phyloP scores from a whole-genome alignment of 1,140 invertebrate genomes.

The Drosophila willistoni region DNA sequence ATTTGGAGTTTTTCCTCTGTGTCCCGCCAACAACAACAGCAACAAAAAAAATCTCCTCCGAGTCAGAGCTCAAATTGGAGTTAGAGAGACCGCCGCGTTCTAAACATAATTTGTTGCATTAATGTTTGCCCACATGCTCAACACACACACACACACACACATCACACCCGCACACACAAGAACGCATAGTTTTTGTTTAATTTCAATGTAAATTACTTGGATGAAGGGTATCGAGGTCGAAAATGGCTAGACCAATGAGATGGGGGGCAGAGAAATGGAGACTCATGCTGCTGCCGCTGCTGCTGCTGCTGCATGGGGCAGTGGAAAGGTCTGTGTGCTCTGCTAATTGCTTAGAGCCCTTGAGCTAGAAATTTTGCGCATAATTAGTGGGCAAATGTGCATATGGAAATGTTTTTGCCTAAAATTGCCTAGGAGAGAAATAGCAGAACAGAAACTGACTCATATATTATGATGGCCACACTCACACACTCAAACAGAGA shows the following conservation, averaged over 20 bases:
- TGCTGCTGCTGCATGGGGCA: background rate
- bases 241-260: background rate
- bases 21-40: background rate
- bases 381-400: conserved; percentile 78
- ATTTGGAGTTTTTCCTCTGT: conserved; percentile 70
- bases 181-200: conserved; percentile 74
- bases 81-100: conserved; percentile 45
- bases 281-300: too few relatives aligned
- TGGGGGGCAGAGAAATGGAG: conserved; percentile 1
- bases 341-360: conserved; percentile 78
- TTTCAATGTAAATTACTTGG: conserved; percentile 79
- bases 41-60: background rate
- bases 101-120: conserved; percentile 82
- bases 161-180: conserved; percentile 16
- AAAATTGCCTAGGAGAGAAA: conserved; percentile 41
- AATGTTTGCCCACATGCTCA: conserved; percentile 71
- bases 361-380: conserved; percentile 80
- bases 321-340: conserved; percentile 39
- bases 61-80: background rate
- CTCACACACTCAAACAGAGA: background rate
- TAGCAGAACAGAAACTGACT: conserved; percentile 8
- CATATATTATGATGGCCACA: conserved; percentile 14
- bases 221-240: conserved; percentile 32
- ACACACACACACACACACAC: conserved; percentile 23
- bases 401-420: conserved; percentile 66